A percentile compares a stretch with the other conserved stretches of the same genome.
phyloP scores from a whole-genome alignment of 53 echinoderm and acorn worm genomes.

The Crossaster papposus region DNA sequence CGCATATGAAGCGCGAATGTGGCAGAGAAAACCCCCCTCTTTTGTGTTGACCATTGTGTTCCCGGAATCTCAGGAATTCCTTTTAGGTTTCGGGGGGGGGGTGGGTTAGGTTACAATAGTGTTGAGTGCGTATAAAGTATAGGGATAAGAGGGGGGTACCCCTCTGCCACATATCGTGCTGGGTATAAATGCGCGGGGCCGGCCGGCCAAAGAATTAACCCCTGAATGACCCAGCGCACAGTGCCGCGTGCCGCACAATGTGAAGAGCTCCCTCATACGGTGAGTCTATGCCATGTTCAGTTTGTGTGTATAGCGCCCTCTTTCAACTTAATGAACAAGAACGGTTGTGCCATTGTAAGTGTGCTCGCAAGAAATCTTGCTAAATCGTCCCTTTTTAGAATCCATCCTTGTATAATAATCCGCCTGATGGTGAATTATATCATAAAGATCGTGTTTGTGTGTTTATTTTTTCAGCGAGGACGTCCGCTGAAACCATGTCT shows the following conservation, averaged over 20 bases:
- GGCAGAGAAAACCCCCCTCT: too few species aligned
- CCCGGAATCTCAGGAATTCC: too few species aligned
- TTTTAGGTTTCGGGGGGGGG: too few species aligned
- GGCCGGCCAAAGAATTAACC: too few species aligned
- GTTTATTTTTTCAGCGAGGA: slow-evolving; percentile 90
- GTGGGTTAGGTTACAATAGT: too few species aligned
- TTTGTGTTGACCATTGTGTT: too few species aligned
- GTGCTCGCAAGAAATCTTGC: slow-evolving; percentile 33
- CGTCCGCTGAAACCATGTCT: slow-evolving; percentile 99
- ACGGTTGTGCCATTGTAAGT: slow-evolving; percentile 52
- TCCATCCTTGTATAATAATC: slow-evolving; percentile 11
- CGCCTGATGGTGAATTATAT: neutral
- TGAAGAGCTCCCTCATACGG: slow-evolving; percentile 39
- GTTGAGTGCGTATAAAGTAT: too few species aligned
- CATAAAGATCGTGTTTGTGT: slow-evolving; percentile 21
- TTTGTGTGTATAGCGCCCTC: slow-evolving; percentile 48
- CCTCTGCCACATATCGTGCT: too few species aligned
- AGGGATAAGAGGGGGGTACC: too few species aligned
- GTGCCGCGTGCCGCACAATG: neutral
- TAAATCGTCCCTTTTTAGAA: slow-evolving; percentile 35
- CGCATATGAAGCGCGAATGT: too few species aligned
- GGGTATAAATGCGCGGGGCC: too few species aligned
- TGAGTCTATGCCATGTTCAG: neutral
- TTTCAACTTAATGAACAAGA: slow-evolving; percentile 16
- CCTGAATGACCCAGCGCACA: too few species aligned